Evolutionary conservation across 2,797 vertebrate genomes (phyloP), one percentile per base, ranked within the genome.

Genomic region (Pelochelys cantorii): DNA sequence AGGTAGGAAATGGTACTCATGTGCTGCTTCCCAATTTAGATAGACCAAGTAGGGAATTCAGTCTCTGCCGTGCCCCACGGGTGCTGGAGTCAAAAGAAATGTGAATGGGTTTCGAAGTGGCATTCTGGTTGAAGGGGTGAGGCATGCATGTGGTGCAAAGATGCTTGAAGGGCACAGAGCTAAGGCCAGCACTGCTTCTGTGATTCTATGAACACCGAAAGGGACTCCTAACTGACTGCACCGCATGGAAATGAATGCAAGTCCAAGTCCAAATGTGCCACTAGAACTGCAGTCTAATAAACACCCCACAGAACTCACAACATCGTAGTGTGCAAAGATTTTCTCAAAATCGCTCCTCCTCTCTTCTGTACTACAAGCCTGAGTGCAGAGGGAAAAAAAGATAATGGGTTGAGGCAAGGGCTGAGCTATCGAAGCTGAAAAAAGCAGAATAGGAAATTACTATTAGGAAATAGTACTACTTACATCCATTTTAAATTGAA

Each of bases 401-500:
- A 71, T 85, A n/a, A 55, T 75, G 2, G 11, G 48, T 83, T 59
- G 60, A 29, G 23, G 87, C 31, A 78, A 12, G 17, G 48, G 3
- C 6, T 53, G 85, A 55, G 12, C 31, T 91, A 83, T 81, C 20
- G 88, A n/a, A 71, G 48, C 55, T 77, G 82, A 91, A 85, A 20
- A 7, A 86, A 12, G 81, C 0, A 5, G 25, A 29, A 54, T 27
- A n/a, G n/a, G n/a, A n/a, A n/a, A n/a, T n/a, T n/a, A n/a, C n/a
- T n/a, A 74, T 65, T 18, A 83, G 80, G 87, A 79, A 88, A 60
- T 2, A 85, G 31, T 12, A 17, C 60, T 92, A 99, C 99, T 98
- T 97, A 99, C 99, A 97, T 99, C 99, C 97, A 99, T 98, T 91
- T 98, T 97, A 97, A 99, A 99, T 84, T 99, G 99, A 77, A 99